Base-by-base conservation (phyloP, 1,140 invertebrate species). In the Alviniconcha marisindica region DNA sequence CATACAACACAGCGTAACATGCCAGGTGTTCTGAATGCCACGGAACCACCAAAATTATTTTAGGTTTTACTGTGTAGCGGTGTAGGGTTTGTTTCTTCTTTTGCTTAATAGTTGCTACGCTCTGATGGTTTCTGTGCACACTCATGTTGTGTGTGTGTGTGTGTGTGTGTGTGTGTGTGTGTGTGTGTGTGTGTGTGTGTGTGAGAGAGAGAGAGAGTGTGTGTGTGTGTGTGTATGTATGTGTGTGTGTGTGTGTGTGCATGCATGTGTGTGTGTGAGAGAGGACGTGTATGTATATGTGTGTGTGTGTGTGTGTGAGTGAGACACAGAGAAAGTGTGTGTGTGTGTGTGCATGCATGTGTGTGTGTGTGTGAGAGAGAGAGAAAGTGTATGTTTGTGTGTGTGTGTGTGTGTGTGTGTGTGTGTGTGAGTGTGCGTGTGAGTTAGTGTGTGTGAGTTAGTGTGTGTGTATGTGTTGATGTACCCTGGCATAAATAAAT, bases 161-260 rank as follows among this genome's bases (percentile, higher is more conserved):
- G n/a, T n/a, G n/a, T n/a, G n/a, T n/a, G n/a, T n/a, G n/a, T n/a
- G n/a, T n/a, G n/a, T n/a, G n/a, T 2, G 14, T 71, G 14, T 71
- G 5, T 71, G 14, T 71, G 14, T 18, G 66, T 71, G 66, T 71
- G 66, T 38, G 66, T 71, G 66, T 71, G 4, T 71, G 66, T 71
- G 66, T 71, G 66, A 36, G 66, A 12, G 60, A 12, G 60, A 12
- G 60, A 12, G 60, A 12, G 60, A 12, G 60, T 66, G 60, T 33
- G 31, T 36, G n/a, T 71, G n/a, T 71, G 66, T 71, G 66, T 71
- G 66, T 3, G 66, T 71, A 33, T 71, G 66, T 71, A 33, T 71
- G 66, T 71, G 31, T 1, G n/a, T 71, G 31, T 36, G 66, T 71
- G 66, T 28, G 31, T 71, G 31, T 36, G 66, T 4, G 66, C 3